These are phyloP conservation scores for Eubasilissa regina DNA, from an alignment of 1,140 invertebrate genomes.

Conservation along the genomic window DNA sequence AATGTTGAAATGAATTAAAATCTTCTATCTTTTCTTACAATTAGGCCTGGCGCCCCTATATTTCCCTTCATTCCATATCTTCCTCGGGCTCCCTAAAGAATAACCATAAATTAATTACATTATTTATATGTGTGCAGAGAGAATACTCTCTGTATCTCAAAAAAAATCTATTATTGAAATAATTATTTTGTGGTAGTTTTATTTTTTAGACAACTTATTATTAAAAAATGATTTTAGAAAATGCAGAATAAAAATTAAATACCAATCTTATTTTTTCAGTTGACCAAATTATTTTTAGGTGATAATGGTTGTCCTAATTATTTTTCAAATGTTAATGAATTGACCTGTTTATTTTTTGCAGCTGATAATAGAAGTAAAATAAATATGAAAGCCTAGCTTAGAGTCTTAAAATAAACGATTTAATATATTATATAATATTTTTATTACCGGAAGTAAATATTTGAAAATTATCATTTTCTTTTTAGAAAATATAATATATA, in stretches of 20 bases:
- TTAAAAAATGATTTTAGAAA: too few species aligned
- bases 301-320: neutral
- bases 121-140: neutral
- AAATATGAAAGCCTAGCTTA: neutral
- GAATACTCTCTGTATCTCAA: neutral
- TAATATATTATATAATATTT: too few species aligned
- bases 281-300: neutral
- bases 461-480: too few species aligned
- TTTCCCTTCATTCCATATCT: slow-evolving; percentile 67
- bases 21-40: slow-evolving; percentile 62
- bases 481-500: too few species aligned
- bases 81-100: slow-evolving; percentile 67
- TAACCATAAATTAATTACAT: slow-evolving; percentile 18
- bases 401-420: too few species aligned
- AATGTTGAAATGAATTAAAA: slow-evolving; percentile 13
- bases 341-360: neutral
- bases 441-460: too few species aligned
- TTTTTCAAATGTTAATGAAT: neutral
- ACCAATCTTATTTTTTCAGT: neutral
- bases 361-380: neutral
- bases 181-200: neutral
- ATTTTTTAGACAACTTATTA: too few species aligned
- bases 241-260: too few species aligned
- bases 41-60: slow-evolving; percentile 63
- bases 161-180: neutral